Evolutionary conservation across 2,888 invertebrate species (phyloP), one percentile per base, ranked within the genome.

Genomic region (Rhagophthalmus giganteus): DNA sequence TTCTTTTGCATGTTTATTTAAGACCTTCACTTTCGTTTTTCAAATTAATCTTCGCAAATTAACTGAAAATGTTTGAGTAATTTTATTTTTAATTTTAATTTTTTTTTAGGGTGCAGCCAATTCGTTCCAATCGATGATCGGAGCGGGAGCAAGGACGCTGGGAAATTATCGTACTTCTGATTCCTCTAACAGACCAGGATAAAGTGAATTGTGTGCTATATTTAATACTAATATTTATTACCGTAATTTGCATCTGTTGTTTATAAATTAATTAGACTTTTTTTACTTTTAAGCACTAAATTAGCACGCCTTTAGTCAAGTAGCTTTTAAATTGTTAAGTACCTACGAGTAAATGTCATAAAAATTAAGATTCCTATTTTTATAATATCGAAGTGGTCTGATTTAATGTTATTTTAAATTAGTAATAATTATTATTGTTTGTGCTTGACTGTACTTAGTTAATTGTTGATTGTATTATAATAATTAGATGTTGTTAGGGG

Each of bases 101-200:
- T 47, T 60, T 61, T 79, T 81, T 37, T 79, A 87, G 87, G 87
- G 87, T 63, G 87, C 87, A 59, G 85, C 87, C 12, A 81, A 83
- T 64, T 84, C 85, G 12, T 81, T 88, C 59, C 86, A 86, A 71
- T 81, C 78, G 49, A 81, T 86, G 57, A 79, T 86, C 52, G 76
- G 79, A 51, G 79, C 81, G 2, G 81, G 81, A 25, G 79, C 80
- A 57, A 70, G 78, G 50, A 77, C 74, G 1, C 78, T 79, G 4
- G 74, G 78, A 1, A 79, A 79, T 54, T 78, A 73, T 42, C 78
- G 46, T 37, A 44, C 52, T 42, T 54, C 56, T 13, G 54, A 57
- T 56, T 53, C 54, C 40, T 41, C 51, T 16, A 60, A 58, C 38
- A 45, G 54, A 56, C 54, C 57, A 54, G 59, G 60, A 57, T 59